Evolutionary conservation across 1,140 invertebrate genomes (phyloP), one percentile per base, ranked within the genome.

Genomic region (Ridgeia piscesae): DNA sequence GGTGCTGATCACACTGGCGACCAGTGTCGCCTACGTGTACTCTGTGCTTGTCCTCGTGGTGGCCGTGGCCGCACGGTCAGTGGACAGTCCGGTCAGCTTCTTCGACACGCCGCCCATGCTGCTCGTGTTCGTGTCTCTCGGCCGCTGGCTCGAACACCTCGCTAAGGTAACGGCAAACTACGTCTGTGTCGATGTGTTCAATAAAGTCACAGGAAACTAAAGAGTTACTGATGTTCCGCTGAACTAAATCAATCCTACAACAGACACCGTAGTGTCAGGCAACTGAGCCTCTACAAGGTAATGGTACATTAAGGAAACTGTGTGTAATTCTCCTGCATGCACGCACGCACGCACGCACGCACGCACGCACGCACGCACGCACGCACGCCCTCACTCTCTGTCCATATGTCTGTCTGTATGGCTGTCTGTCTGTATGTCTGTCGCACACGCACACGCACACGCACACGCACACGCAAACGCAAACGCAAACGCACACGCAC

Each of bases 91-190:
- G 27, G 50, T 35, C 33, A 92, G 91, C 6, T 99, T 99, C 95
- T 99, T 99, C 96, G 99, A 99, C 96, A 99, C 99, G 33, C 98
- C 99, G 0, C 99, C 99, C 0, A 99, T 99, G 99, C 96, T 99
- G 88, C 96, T 99, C 88, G 98, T 99, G 2, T 99, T 99, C 95
- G 98, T 99, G n/a, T 99, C 98, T 31, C 96, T 99, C 33, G 99
- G 99, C 21, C 96, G 99, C 94, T 99, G 99, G 99, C 96, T 99
- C 93, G 99, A 99, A 95, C 98, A 99, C 94, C 98, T 99, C 88
- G 99, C 99, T 0, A 99, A 99, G 97, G 98, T 98, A 42, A 48
- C 11, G 58, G 2, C 6, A 21, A 27, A 77, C 27, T 14, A 77
- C 58, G 4, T 21, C 27, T 77, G 17, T 17, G 4, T 77, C 27